phyloP scores from a whole-genome alignment of 53 echinoderm and acorn worm genomes.

The Holothuria leucospilota region DNA sequence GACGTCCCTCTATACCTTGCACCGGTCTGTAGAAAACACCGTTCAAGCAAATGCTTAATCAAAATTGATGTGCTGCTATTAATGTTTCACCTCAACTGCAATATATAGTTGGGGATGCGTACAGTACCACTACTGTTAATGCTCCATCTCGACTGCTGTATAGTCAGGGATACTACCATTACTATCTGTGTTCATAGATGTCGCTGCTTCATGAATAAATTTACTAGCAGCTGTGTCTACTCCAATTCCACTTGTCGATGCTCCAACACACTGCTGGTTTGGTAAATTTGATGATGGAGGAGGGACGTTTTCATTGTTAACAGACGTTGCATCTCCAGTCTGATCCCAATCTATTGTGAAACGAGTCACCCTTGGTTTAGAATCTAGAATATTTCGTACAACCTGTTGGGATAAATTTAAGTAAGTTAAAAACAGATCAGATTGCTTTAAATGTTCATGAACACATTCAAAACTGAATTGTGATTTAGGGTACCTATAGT shows the following conservation, averaged over 20 bases:
- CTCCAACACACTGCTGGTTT: slow-evolving; percentile 43
- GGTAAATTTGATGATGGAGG: slow-evolving; percentile 63
- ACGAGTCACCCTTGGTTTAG: slow-evolving; percentile 94
- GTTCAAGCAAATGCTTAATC: too few species aligned
- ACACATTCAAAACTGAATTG: too few species aligned
- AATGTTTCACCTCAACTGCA: slow-evolving; percentile 80
- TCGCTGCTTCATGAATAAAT: slow-evolving; percentile 51
- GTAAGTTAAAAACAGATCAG: not conserved
- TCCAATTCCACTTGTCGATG: slow-evolving; percentile 3
- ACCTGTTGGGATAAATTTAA: slow-evolving; percentile 57
- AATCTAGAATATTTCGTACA: slow-evolving; percentile 82
- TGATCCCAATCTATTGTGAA: slow-evolving; percentile 99
- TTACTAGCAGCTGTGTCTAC: slow-evolving; percentile 35
- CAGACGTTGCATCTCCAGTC: slow-evolving; percentile 26
- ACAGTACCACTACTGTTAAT: slow-evolving; percentile 33
- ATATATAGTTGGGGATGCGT: slow-evolving; percentile 89
- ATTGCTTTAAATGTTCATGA: too few species aligned
- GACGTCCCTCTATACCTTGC: too few species aligned
- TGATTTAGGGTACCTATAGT: too few species aligned
- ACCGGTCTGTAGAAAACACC: too few species aligned
- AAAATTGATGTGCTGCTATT: not conserved
- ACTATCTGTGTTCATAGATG: slow-evolving; percentile 82
- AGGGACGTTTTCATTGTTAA: slow-evolving; percentile 89
- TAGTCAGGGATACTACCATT: slow-evolving; percentile 97
- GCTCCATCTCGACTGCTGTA: slow-evolving; percentile 80